Base-by-base conservation (phyloP, 2,888 invertebrate genomes). In the Rambutsinella grinnellia region DNA sequence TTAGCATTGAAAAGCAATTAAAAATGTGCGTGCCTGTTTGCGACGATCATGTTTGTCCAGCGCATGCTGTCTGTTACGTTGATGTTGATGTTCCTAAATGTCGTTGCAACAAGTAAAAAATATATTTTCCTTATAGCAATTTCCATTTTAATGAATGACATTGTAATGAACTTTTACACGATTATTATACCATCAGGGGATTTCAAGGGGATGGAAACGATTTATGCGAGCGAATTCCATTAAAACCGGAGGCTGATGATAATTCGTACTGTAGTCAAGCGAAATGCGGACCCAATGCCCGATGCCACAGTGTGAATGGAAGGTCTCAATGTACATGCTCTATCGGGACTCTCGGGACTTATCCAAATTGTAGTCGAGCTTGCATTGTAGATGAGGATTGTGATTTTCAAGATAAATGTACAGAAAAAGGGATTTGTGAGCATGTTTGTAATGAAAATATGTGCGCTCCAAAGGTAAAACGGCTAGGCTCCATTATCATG, bases 311-410 rank as follows among this genome's bases (percentile, higher is more conserved):
- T 56, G 44, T 61, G 19, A 46, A 19, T 26, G 68, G 71, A 13
- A 77, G 57, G 36, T 3, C 56, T 1, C 63, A 65, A 15, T 71
- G 71, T 51, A 56, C 24, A 3, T 71, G 71, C 17, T 46, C 36
- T 17, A 6, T 69, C 26, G 60, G 54, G 2, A n/a, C 66, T 10
- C 36, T 61, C 6, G 77, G 71, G 15, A 28, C 8, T 3, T 66
- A 66, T 58, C 77, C 77, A 19, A 67, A 67, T 28, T 77, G 77
- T 46, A 15, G 47, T 21, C 44, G 27, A 0, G 66, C 57, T 13
- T 77, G 77, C 23, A 67, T 61, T 5, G 24, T 44, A 13, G 77
- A 77, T 28, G 27, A 24, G 0, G 77, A 77, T 19, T 77, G 77
- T 27, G 54, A 46, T n/a, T 46, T 61, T 3, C 66, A 36, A 54